Evolutionary conservation across 2,113 vertebrate species (phyloP).

Genomic region (Thymallus thymallus): DNA sequence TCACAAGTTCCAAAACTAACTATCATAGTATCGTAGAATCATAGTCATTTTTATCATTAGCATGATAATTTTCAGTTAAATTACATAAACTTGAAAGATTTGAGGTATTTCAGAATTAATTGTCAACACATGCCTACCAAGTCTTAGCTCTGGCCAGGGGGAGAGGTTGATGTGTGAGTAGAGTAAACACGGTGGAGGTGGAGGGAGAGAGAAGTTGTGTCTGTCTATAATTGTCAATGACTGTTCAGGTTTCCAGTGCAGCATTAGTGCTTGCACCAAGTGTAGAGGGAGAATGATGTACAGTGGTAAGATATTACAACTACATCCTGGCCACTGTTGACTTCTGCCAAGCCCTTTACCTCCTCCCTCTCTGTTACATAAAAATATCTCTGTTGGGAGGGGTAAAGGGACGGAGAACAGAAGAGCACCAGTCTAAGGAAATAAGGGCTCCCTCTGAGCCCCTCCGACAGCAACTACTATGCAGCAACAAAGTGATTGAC

Average conservation of each 20-base stretch:
- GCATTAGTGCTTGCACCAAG: constrained; percentile 65
- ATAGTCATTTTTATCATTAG: constrained; percentile 78
- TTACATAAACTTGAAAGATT: constrained; percentile 99
- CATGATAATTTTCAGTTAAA: constrained; percentile 80
- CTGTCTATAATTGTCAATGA: constrained; percentile 50
- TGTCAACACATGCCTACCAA: constrained; percentile 93
- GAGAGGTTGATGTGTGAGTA: constrained; percentile 50
- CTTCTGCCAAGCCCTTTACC: constrained; percentile 49
- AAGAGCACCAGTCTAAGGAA: constrained; percentile 40
- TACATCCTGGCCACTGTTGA: constrained; percentile 40
- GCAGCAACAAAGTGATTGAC: constrained; percentile 46
- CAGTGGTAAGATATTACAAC: constrained; percentile 40
- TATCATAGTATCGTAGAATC: constrained; percentile 79
- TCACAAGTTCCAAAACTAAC: constrained; percentile 99
- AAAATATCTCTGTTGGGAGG: constrained; percentile 77
- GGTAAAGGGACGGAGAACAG: constrained; percentile 47
- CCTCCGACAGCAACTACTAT: constrained; percentile 40
- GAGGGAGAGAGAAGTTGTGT: constrained; percentile 56
- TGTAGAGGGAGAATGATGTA: constrained; percentile 46
- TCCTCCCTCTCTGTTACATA: constrained; percentile 72
- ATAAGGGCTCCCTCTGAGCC: constrained; percentile 41
- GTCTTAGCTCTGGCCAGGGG: constrained; percentile 83
- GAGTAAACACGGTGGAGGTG: constrained; percentile 35
- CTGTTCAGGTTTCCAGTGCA: constrained; percentile 58
- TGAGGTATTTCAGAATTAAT: constrained; percentile 99